Base-by-base conservation (phyloP, 2,797 vertebrate species). In the Lepus townsendii region DNA sequence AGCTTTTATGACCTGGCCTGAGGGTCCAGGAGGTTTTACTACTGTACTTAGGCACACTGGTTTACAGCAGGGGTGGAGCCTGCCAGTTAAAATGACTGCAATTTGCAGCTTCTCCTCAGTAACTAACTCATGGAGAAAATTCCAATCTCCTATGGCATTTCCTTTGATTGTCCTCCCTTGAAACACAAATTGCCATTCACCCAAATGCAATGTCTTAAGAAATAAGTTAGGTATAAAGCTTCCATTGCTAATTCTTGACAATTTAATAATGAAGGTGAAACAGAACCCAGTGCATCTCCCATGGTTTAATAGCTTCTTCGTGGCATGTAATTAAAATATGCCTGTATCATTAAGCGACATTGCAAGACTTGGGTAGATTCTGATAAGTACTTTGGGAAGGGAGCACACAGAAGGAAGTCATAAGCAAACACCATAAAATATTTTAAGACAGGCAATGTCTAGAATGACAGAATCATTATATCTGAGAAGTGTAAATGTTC, bases 21-120 rank as follows among this genome's bases (percentile, higher is more conserved):
- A 57, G 32, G 94, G 19, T 47, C 20, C 22, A 27, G 57, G 62
- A 35, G 68, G 78, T 83, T 92, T 97, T 93, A 90, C 78, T 68
- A 62, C 77, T 66, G 65, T 57, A 82, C 65, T 72, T 83, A 47
- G 76, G 24, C 32, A 35, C n/a, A 27, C 22, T 20, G 26, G 89
- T 95, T 96, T 96, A 96, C 1, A 52, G 42, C 78, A 68, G 4
- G 35, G 73, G 88, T 82, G 88, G 80, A 90, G 86, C 79, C 38
- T 66, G 22, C 26, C 11, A 62, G 50, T 79, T 95, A 75, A 88
- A 94, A 85, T 52, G 52, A 86, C 50, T 88, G 30, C 47, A 83
- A 32, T 90, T 75, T 93, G 38, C 26, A 90, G 54, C n/a, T 88
- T 91, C 86, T 79, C 68, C 62, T 88, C 12, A 63, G 83, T 79